phyloP scores from a whole-genome alignment of 1,140 invertebrate species.

The Oryctes rhinoceros region DNA sequence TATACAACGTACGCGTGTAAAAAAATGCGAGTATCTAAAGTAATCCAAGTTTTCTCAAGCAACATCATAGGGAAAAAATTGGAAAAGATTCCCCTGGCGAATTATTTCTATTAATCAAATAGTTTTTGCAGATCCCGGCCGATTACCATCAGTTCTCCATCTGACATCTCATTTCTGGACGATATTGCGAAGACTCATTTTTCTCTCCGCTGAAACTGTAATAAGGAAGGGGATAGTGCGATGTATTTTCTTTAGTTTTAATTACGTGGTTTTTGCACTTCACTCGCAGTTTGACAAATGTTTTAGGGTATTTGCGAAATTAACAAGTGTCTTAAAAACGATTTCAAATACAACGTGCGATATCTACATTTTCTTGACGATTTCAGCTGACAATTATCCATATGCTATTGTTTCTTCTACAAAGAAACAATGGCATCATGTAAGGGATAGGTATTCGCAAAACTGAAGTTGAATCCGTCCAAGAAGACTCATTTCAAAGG shows the following conservation, averaged over 20 bases:
- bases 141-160: conserved; percentile 13
- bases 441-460: no score
- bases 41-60: background rate
- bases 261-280: conserved; percentile 5
- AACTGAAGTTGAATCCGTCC: no score
- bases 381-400: no score
- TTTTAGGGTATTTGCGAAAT: background rate
- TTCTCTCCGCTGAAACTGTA: background rate
- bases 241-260: conserved; percentile 15
- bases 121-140: background rate
- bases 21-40: background rate
- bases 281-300: background rate
- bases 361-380: no score
- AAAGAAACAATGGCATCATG: no score
- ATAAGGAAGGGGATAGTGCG: background rate
- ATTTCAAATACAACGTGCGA: background rate
- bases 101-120: conserved; percentile 23
- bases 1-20: no score
- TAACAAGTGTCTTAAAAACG: background rate
- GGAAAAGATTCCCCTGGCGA: background rate
- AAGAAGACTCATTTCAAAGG: no score
- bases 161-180: conserved; percentile 13
- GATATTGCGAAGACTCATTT: conserved; percentile 11
- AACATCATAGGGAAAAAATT: background rate
- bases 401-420: no score